phyloP scores from a whole-genome alignment of 2,113 vertebrate species.

The Ardeotis arabs region DNA sequence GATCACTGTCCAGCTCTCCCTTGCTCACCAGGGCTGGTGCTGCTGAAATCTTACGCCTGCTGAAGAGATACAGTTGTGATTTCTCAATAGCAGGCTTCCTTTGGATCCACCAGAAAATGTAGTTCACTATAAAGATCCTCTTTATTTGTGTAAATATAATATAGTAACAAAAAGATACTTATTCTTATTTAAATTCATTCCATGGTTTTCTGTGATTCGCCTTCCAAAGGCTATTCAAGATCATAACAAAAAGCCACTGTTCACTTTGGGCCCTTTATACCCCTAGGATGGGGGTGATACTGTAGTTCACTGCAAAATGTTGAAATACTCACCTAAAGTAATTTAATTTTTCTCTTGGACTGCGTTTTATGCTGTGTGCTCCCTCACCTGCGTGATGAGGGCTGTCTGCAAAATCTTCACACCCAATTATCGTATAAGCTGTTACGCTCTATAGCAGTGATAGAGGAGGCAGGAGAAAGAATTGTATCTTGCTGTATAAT shows the following conservation, averaged over 20 bases:
- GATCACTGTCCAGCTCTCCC: neutral
- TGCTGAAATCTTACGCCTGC: neutral
- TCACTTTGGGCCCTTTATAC: neutral
- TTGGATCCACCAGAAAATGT: neutral
- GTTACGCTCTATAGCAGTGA: neutral
- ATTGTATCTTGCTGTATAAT: neutral
- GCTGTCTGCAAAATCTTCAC: slow-evolving; percentile 37
- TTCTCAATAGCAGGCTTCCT: neutral
- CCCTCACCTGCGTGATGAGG: neutral
- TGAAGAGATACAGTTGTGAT: neutral
- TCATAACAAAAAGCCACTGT: slow-evolving; percentile 51
- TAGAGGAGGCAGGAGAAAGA: neutral
- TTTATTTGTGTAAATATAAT: neutral
- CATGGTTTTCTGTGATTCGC: neutral
- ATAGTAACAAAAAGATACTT: neutral
- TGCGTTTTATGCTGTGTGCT: neutral
- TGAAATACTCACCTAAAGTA: neutral
- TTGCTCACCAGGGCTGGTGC: neutral
- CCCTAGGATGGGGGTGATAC: neutral
- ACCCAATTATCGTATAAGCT: neutral
- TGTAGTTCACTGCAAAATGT: neutral
- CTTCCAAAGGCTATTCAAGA: slow-evolving; percentile 28
- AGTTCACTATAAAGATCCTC: neutral
- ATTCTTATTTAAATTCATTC: slow-evolving; percentile 19
- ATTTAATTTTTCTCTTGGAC: neutral